phyloP scores from a whole-genome alignment of 2,888 invertebrate species.

The Dryocosmus kuriphilus region DNA sequence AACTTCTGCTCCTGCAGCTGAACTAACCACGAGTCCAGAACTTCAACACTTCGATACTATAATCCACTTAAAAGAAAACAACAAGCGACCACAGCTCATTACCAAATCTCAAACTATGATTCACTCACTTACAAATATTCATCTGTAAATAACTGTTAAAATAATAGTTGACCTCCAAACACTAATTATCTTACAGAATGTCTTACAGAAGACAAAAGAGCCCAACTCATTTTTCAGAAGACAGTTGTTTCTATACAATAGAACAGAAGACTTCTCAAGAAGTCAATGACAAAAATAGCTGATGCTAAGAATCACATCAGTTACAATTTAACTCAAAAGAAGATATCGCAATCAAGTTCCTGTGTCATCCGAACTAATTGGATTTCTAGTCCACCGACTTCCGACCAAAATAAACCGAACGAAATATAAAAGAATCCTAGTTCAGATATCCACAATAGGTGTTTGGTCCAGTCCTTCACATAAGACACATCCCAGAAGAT shows the following conservation, averaged over 20 bases:
- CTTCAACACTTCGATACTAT: conserved; percentile 6
- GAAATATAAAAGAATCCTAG: neutral
- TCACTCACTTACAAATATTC: neutral
- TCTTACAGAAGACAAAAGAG: neutral
- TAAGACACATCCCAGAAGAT: conserved; percentile 25
- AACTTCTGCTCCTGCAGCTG: conserved; percentile 24
- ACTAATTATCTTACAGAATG: neutral
- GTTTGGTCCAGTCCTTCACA: neutral
- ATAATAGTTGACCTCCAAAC: too few species aligned
- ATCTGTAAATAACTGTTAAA: neutral
- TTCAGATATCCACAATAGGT: conserved; percentile 1
- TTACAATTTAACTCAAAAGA: neutral
- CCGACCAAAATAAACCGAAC: conserved; percentile 15
- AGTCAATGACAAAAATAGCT: neutral
- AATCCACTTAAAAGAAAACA: neutral
- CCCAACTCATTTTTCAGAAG: too few species aligned
- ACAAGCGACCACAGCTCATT: neutral
- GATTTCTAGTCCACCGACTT: conserved; percentile 22
- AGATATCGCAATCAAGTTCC: conserved; percentile 16
- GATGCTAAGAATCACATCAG: neutral
- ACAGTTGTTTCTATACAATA: too few species aligned
- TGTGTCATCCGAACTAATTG: conserved; percentile 5
- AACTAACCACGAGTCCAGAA: conserved; percentile 9
- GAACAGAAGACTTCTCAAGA: neutral
- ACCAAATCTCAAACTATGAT: neutral